Evolutionary conservation across 2,888 invertebrate species (phyloP).

Genomic region (Anthrax anthrax): DNA sequence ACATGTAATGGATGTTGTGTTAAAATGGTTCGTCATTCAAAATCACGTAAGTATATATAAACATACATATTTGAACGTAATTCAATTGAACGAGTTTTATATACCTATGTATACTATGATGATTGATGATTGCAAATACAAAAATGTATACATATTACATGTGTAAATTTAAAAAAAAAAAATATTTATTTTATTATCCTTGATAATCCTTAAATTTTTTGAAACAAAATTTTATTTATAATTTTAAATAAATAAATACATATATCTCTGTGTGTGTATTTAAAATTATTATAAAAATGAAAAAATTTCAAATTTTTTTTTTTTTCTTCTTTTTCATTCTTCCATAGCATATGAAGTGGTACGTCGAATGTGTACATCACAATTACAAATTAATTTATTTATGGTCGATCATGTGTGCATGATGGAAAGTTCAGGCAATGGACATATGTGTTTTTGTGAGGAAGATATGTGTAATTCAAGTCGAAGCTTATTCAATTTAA

Average conservation of each 20-base stretch:
- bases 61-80: too few species aligned
- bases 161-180: too few species aligned
- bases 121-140: neutral
- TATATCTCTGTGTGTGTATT: too few species aligned
- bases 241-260: too few species aligned
- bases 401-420: slow-evolving; percentile 98
- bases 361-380: slow-evolving; percentile 81
- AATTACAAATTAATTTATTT: slow-evolving; percentile 88
- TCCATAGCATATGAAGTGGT: slow-evolving; percentile 78
- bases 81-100: slow-evolving; percentile 1
- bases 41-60: slow-evolving; percentile 66
- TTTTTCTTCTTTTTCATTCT: neutral
- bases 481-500: slow-evolving; percentile 28
- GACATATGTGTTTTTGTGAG: slow-evolving; percentile 98
- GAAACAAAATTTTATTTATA: too few species aligned
- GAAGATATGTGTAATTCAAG: slow-evolving; percentile 82
- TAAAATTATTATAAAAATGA: too few species aligned
- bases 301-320: too few species aligned
- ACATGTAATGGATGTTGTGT: slow-evolving; percentile 89
- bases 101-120: neutral
- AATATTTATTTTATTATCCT: too few species aligned
- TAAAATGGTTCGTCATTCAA: slow-evolving; percentile 85
- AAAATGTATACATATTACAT: too few species aligned
- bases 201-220: too few species aligned
- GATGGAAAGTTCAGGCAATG: slow-evolving; percentile 96